Conservation (phyloP, 2,113 vertebrate genomes). For the Mungos mungo region DNA sequence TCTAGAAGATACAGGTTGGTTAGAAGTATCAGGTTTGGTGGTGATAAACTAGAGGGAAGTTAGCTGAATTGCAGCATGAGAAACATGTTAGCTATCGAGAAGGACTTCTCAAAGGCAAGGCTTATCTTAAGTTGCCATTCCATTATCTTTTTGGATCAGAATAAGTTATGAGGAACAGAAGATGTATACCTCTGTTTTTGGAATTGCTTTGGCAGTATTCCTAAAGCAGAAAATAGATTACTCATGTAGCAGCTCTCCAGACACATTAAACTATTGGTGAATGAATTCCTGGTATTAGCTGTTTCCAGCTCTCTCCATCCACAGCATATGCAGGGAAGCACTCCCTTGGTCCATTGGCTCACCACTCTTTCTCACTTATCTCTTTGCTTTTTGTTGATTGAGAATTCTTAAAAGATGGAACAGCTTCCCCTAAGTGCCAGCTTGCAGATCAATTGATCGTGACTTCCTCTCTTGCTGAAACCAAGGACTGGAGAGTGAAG, state of each 20-base stretch:
- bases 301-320: neutral
- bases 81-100: neutral
- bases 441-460: neutral
- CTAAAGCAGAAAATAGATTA: constrained; percentile 2
- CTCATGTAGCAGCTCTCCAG: neutral
- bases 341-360: neutral
- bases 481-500: neutral
- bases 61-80: neutral
- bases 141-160: neutral
- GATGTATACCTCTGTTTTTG: neutral
- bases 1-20: neutral
- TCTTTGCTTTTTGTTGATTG: neutral
- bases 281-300: neutral
- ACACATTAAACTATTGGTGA: neutral
- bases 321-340: neutral
- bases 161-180: constrained; percentile 2
- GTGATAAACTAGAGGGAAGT: neutral
- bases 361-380: neutral
- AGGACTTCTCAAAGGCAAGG: neutral
- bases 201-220: neutral
- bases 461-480: neutral
- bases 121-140: neutral
- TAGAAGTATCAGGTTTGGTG: neutral
- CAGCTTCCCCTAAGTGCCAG: neutral
- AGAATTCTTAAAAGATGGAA: constrained; percentile 9